A percentile compares a stretch with the other conserved stretches of the same genome.
Evolutionary conservation across 2,113 vertebrate genomes (phyloP).

Genomic region (Solenodon paradoxus): DNA sequence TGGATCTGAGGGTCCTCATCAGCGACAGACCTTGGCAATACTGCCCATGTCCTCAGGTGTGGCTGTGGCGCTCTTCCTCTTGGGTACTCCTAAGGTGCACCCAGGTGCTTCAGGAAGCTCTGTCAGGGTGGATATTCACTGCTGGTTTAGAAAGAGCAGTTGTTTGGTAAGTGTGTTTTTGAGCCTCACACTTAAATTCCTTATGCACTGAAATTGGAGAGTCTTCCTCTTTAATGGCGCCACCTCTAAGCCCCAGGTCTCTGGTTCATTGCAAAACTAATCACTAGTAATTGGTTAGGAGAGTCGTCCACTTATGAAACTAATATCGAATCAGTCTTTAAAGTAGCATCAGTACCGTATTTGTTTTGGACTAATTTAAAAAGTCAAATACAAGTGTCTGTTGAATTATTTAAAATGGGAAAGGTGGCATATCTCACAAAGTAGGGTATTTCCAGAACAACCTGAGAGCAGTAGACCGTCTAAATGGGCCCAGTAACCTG

Average conservation of each 20-base stretch:
- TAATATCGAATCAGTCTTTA: not conserved
- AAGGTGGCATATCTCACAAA: not conserved
- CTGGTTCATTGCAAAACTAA: not conserved
- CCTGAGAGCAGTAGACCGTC: rapidly evolving
- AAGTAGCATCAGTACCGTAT: not conserved
- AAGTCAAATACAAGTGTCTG: not conserved
- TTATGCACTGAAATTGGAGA: not conserved
- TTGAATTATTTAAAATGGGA: not conserved
- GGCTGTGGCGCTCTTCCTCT: not conserved
- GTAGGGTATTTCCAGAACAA: not conserved
- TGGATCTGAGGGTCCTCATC: not conserved
- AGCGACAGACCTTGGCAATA: not conserved
- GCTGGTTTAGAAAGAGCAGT: not conserved
- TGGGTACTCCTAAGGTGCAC: not conserved
- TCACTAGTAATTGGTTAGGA: not conserved
- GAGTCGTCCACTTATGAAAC: not conserved
- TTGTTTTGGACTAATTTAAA: not conserved
- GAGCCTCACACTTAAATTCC: not conserved
- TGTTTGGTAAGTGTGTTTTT: not conserved
- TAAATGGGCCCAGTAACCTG: not conserved
- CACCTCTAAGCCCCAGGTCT: not conserved
- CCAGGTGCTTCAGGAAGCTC: not conserved
- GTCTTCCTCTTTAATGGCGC: not conserved
- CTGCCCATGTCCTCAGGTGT: not conserved
- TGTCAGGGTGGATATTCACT: not conserved